Evolutionary conservation across 2,113 vertebrate genomes (phyloP).

Genomic region (Aptenodytes forsteri): DNA sequence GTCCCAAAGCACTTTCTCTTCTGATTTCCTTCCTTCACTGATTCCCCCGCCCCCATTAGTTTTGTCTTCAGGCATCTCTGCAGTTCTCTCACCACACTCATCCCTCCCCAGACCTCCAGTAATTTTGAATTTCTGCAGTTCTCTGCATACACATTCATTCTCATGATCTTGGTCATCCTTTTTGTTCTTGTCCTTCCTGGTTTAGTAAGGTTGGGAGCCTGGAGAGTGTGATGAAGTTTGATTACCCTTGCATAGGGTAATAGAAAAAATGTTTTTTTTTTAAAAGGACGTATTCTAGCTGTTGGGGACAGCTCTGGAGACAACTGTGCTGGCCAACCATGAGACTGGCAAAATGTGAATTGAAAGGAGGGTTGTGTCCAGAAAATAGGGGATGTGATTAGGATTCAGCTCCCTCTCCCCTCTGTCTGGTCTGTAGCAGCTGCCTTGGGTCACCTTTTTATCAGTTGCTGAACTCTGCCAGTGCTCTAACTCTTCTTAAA

Average conservation of each 20-base stretch:
- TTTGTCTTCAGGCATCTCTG: conserved; percentile 16
- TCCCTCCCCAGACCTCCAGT: neutral
- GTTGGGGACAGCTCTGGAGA: neutral
- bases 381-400: neutral
- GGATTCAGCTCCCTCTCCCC: neutral
- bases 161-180: neutral
- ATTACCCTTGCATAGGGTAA: neutral
- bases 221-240: neutral
- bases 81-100: neutral
- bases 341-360: neutral
- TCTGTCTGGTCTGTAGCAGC: neutral
- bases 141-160: neutral
- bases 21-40: neutral
- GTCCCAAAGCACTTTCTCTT: neutral
- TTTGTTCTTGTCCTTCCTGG: neutral
- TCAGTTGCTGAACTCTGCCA: neutral
- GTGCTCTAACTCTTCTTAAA: neutral
- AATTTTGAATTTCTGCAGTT: neutral
- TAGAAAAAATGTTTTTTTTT: neutral
- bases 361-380: neutral
- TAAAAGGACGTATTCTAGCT: neutral
- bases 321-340: neutral
- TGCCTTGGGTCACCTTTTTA: neutral
- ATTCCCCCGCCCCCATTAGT: neutral
- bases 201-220: neutral